phyloP scores from a whole-genome alignment of 2,113 vertebrate species.

The Bubo bubo region DNA sequence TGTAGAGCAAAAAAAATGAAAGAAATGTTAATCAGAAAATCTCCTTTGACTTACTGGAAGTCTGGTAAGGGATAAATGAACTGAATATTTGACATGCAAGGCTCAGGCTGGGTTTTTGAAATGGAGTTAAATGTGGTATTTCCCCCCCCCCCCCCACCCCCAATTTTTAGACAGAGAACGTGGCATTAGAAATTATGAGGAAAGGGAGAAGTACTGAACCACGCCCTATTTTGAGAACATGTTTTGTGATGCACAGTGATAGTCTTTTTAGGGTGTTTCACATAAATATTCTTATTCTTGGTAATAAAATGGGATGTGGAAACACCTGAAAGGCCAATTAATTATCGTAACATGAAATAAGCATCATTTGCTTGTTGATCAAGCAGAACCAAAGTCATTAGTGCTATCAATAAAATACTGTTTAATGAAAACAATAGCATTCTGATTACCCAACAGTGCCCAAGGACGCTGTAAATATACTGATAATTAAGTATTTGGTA shows the following conservation, averaged over 20 bases:
- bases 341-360: constrained; percentile 45
- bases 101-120: background rate
- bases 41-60: background rate
- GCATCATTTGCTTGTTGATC: constrained; percentile 53
- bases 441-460: constrained; percentile 39
- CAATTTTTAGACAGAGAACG: background rate
- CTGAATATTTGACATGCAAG: background rate
- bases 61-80: background rate
- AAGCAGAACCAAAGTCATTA: constrained; percentile 59
- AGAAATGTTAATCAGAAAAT: background rate
- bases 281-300: background rate
- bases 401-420: constrained; percentile 42
- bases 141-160: accelerated
- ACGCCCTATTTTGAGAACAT: background rate
- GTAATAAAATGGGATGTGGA: constrained; percentile 4
- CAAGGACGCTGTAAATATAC: constrained; percentile 45
- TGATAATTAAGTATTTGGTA: constrained; percentile 52
- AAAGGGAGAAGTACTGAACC: background rate
- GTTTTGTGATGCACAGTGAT: background rate
- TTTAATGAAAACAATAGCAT: constrained; percentile 48
- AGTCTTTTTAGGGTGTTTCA: background rate
- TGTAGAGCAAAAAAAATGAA: background rate
- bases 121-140: background rate
- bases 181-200: background rate
- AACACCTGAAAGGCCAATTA: constrained; percentile 49